phyloP scores from a whole-genome alignment of 2,113 vertebrate species.

The Antechinus flavipes region DNA sequence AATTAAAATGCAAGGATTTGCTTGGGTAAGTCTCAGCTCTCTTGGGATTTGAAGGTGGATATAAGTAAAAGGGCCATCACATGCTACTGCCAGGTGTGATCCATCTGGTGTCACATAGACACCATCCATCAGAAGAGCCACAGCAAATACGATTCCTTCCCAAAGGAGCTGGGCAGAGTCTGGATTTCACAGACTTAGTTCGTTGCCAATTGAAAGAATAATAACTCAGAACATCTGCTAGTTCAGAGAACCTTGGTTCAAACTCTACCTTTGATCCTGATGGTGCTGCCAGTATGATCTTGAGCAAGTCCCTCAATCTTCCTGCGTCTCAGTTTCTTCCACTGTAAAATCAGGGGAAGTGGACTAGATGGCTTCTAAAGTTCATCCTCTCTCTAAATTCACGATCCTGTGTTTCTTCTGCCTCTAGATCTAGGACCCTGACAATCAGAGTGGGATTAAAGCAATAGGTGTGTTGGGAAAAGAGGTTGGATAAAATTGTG shows the following conservation, averaged over 20 bases:
- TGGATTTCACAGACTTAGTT: not conserved
- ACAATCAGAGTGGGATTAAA: accelerated
- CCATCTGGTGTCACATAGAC: not conserved
- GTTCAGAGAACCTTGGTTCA: too few relatives aligned
- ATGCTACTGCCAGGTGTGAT: not conserved
- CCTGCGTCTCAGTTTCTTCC: not conserved
- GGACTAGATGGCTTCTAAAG: too few relatives aligned
- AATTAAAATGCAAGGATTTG: not conserved
- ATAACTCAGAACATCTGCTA: too few relatives aligned
- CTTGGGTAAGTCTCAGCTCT: accelerated
- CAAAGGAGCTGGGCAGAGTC: not conserved
- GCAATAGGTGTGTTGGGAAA: not conserved
- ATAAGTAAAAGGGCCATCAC: not conserved
- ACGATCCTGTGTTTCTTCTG: not conserved
- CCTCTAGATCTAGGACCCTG: too few relatives aligned
- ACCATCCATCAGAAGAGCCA: accelerated
- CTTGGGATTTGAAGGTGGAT: not conserved
- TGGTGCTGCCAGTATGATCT: not conserved
- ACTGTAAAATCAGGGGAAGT: too few relatives aligned
- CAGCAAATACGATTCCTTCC: not conserved
- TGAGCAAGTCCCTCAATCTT: too few relatives aligned
- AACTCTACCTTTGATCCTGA: too few relatives aligned
- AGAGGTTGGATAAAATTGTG: not conserved
- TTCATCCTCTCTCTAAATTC: too few relatives aligned
- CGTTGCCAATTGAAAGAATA: accelerated